These are phyloP conservation scores for Lasioglossum oenotherae DNA, from an alignment of 2,888 invertebrate species.

Conservation along the genomic window DNA sequence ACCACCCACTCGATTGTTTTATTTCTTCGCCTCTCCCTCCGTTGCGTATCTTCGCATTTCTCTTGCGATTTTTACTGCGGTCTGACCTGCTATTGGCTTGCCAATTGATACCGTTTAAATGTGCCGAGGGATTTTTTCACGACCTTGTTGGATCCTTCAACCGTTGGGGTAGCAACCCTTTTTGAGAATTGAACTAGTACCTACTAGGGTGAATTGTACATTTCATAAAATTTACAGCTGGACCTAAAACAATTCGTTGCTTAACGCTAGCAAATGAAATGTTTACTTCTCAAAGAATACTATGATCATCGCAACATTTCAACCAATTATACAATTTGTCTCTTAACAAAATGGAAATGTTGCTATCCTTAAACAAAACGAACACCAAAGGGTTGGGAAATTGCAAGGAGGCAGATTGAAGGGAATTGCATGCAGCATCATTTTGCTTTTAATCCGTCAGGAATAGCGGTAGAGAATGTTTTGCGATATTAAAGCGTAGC, in stretches of 20 bases:
- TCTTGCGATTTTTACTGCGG: not conserved
- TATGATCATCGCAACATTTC: too few species aligned
- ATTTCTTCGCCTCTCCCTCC: not conserved
- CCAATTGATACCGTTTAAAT: not conserved
- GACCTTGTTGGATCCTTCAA: not conserved
- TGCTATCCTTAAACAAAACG: too few species aligned
- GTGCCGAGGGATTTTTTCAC: not conserved
- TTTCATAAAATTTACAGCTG: not conserved
- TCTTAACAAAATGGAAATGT: not conserved
- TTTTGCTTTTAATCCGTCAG: not conserved
- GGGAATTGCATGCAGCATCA: not conserved
- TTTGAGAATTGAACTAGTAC: not conserved
- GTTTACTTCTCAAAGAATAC: not conserved
- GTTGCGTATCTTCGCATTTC: not conserved
- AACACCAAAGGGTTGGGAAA: not conserved
- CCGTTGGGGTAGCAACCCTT: too few species aligned
- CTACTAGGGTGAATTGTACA: not conserved
- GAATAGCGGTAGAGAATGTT: not conserved
- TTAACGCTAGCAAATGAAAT: not conserved
- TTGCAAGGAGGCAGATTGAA: not conserved
- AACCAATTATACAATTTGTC: too few species aligned
- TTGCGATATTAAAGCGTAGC: constrained; percentile 6
- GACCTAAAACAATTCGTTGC: not conserved
- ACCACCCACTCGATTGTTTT: not conserved
- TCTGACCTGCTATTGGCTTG: not conserved